A percentile compares a stretch with the other conserved stretches of the same genome.
These are phyloP conservation scores for Trypoxylus dichotomus DNA, from an alignment of 1,140 invertebrate species.

Conservation along the genomic window DNA sequence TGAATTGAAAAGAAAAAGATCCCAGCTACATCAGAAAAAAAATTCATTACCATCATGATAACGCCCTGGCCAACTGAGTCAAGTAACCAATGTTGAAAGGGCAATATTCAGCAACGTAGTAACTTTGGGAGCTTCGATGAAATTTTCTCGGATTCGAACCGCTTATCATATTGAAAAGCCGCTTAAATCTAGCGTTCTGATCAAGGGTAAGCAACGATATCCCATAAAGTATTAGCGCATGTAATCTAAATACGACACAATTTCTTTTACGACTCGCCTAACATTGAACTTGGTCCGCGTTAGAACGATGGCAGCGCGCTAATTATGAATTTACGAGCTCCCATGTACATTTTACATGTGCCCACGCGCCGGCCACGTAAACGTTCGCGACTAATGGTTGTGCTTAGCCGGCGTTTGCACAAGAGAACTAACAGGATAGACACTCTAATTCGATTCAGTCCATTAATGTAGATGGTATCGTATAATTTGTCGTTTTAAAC, in stretches of 20 bases:
- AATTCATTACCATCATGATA: too few relatives aligned
- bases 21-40: too few relatives aligned
- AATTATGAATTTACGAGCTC: conserved; percentile 9
- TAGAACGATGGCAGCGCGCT: background rate
- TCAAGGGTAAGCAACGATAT: background rate
- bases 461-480: conserved; percentile 14
- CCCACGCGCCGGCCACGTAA: background rate
- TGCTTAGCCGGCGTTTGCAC: background rate
- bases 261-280: background rate
- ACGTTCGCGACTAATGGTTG: background rate
- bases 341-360: background rate
- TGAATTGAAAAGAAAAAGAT: too few relatives aligned
- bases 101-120: too few relatives aligned
- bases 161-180: too few relatives aligned
- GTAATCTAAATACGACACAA: background rate
- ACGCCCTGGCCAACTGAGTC: too few relatives aligned
- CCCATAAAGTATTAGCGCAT: background rate
- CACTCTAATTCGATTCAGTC: conserved; percentile 12
- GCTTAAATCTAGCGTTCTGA: too few relatives aligned
- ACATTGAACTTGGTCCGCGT: background rate
- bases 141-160: too few relatives aligned
- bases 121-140: too few relatives aligned
- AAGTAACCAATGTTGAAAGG: too few relatives aligned
- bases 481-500: background rate
- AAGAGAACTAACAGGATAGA: background rate